Percentiles rank a stretch among this genome's conserved stretches.
These are phyloP conservation scores for Nebria salina DNA, from an alignment of 2,888 invertebrate genomes.

Conservation along the genomic window DNA sequence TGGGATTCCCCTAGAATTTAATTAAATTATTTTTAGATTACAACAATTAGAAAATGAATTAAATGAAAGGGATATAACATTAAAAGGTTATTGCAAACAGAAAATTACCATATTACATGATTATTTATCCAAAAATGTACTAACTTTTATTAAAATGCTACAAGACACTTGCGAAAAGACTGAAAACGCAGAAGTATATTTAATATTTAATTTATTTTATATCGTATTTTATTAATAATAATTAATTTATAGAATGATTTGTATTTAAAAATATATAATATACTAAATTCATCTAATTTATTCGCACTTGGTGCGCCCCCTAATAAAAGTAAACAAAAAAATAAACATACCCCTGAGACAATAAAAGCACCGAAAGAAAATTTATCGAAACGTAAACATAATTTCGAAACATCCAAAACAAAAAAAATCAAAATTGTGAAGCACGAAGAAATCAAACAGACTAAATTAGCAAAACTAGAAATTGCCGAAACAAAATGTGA, in stretches of 20 bases:
- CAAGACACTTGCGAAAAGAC: conserved; percentile 49
- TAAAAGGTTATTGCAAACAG: conserved; percentile 53
- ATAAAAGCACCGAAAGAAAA: neutral
- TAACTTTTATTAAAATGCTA: conserved; percentile 48
- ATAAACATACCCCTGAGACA: neutral
- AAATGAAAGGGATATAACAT: conserved; percentile 52
- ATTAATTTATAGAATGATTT: conserved; percentile 18
- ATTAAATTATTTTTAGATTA: conserved; percentile 49
- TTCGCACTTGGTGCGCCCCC: too few relatives aligned
- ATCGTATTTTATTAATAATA: neutral
- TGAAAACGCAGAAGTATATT: conserved; percentile 50
- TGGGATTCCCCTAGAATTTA: neutral
- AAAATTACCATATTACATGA: conserved; percentile 53
- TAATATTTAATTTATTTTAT: conserved; percentile 21
- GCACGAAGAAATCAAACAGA: neutral
- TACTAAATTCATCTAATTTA: neutral
- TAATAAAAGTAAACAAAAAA: neutral
- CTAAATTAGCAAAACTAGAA: neutral
- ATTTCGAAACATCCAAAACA: neutral
- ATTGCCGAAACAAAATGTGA: conserved; percentile 50
- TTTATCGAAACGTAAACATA: neutral
- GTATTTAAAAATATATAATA: conserved; percentile 25
- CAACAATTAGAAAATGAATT: conserved; percentile 50
- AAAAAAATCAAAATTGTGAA: neutral
- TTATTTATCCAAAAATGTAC: conserved; percentile 47